These are phyloP conservation scores for Cylas formicarius DNA, from an alignment of 1,140 invertebrate species.

Conservation along the genomic window DNA sequence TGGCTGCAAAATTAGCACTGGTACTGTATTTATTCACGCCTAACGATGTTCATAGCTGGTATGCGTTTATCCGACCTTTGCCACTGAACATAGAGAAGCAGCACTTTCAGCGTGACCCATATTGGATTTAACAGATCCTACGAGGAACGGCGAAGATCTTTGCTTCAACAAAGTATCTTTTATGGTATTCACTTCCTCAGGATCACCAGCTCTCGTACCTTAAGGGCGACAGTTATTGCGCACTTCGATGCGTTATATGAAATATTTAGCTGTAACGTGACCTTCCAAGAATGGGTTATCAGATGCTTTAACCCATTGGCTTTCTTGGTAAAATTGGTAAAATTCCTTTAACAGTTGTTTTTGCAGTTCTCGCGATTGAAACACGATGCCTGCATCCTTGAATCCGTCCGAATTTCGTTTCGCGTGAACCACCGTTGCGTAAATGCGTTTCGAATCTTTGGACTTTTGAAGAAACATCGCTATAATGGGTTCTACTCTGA, in stretches of 20 bases:
- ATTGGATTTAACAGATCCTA: slow-evolving; percentile 91
- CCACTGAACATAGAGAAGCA: slow-evolving; percentile 75
- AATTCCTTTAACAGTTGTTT: slow-evolving; percentile 70
- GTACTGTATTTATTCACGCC: too few relatives aligned
- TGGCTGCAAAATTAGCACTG: too few relatives aligned
- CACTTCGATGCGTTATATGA: not conserved
- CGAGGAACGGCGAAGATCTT: slow-evolving; percentile 59
- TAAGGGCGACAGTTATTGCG: not conserved
- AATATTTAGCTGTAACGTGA: slow-evolving; percentile 66
- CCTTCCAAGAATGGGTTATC: slow-evolving; percentile 78
- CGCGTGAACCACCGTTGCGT: slow-evolving; percentile 47
- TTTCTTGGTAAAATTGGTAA: slow-evolving; percentile 67
- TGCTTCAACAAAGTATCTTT: slow-evolving; percentile 72
- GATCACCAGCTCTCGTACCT: slow-evolving; percentile 69
- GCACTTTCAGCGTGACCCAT: slow-evolving; percentile 88
- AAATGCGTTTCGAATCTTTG: slow-evolving; percentile 68
- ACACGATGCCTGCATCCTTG: slow-evolving; percentile 75
- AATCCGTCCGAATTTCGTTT: slow-evolving; percentile 80
- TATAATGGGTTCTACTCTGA: slow-evolving; percentile 68
- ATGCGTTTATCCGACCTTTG: too few relatives aligned
- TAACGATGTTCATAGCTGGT: too few relatives aligned
- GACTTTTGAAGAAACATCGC: slow-evolving; percentile 75
- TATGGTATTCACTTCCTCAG: slow-evolving; percentile 81
- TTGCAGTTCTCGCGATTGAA: slow-evolving; percentile 79
- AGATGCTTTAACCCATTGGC: slow-evolving; percentile 58